phyloP scores from a whole-genome alignment of 2,113 vertebrate species.

The Saguinus imperator region DNA sequence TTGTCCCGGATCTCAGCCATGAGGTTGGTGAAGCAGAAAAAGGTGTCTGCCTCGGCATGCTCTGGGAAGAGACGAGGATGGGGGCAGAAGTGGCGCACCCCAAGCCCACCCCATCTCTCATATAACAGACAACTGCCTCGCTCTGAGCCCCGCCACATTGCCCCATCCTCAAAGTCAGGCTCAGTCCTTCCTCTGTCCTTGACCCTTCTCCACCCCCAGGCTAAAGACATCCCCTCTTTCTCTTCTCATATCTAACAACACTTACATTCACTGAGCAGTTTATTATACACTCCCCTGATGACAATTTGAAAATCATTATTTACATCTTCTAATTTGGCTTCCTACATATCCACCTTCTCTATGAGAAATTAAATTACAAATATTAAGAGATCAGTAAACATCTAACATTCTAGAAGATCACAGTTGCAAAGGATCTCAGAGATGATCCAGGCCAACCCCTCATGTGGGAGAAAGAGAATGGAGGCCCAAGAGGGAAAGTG shows the following conservation, averaged over 20 bases:
- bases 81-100: not conserved
- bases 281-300: not conserved
- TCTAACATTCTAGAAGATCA: not conserved
- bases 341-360: not conserved
- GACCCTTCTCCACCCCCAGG: not conserved
- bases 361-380: not conserved
- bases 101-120: not conserved
- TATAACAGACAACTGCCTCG: fast-evolving
- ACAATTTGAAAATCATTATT: not conserved
- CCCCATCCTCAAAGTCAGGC: fast-evolving
- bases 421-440: not conserved
- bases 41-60: conserved; percentile 96
- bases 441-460: not conserved
- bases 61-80: conserved; percentile 80
- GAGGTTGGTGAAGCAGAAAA: conserved; percentile 98
- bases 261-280: no score
- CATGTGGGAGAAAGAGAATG: not conserved
- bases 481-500: not conserved
- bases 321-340: not conserved
- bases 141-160: not conserved
- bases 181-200: not conserved
- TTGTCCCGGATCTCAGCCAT: conserved; percentile 99
- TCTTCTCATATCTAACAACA: not conserved
- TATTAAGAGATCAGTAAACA: not conserved
- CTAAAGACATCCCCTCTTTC: not conserved